Evolutionary conservation across 2,113 vertebrate species (phyloP).

Genomic region (Alligator mississippiensis): DNA sequence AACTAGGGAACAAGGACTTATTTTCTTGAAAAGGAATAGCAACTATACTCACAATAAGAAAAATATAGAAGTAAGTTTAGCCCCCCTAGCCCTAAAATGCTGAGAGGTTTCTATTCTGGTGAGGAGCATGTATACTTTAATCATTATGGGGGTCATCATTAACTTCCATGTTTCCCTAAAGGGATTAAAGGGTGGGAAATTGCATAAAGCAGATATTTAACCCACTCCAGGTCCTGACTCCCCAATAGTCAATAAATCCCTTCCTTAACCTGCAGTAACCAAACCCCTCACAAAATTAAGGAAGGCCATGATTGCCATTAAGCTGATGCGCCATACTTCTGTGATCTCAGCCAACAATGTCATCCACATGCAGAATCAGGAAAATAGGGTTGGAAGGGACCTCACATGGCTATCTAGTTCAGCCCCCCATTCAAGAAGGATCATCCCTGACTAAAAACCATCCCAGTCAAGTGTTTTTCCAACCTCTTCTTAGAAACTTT

Average conservation of each 20-base stretch:
- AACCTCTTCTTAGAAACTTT: too few relatives aligned
- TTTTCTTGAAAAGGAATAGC: neutral
- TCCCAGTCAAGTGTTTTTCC: too few relatives aligned
- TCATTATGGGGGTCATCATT: neutral
- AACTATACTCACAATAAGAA: neutral
- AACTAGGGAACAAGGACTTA: neutral
- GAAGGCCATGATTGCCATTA: neutral
- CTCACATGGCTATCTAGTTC: too few relatives aligned
- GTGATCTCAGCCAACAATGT: neutral
- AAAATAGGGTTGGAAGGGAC: too few relatives aligned
- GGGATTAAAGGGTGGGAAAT: neutral
- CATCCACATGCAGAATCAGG: too few relatives aligned
- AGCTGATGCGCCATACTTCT: neutral
- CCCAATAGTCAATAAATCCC: neutral
- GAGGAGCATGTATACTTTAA: neutral
- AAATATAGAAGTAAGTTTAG: neutral
- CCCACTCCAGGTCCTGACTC: neutral
- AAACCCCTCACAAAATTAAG: neutral
- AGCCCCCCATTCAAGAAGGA: too few relatives aligned
- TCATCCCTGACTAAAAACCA: too few relatives aligned
- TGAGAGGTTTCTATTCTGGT: neutral
- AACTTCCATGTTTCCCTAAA: neutral
- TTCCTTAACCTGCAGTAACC: neutral
- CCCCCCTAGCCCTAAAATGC: neutral
- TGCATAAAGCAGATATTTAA: neutral